These are phyloP conservation scores for Synergus itoensis DNA, from an alignment of 2,888 invertebrate genomes.

Conservation along the genomic window DNA sequence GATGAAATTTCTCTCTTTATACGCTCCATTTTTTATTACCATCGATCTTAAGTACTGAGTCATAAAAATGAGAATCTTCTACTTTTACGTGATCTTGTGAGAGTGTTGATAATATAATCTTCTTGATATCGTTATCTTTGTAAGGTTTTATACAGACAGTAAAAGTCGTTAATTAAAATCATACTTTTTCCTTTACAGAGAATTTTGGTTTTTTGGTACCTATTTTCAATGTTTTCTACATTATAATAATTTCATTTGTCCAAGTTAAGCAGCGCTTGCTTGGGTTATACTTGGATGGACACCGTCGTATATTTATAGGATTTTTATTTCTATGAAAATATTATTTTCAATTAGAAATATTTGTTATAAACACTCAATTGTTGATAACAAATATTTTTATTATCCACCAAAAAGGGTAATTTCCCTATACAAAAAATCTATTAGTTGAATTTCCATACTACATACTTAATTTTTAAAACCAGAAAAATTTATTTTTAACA, in stretches of 20 bases:
- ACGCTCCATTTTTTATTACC: slow-evolving; percentile 9
- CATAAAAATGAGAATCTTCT: slow-evolving; percentile 3
- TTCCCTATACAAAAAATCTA: too few species aligned
- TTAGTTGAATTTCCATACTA: too few species aligned
- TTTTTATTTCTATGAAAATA: too few species aligned
- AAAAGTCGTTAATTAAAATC: neutral
- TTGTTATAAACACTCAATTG: too few species aligned
- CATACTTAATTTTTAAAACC: too few species aligned
- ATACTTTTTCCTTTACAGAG: neutral
- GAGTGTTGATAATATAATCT: neutral
- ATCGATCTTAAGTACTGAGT: neutral
- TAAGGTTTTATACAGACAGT: neutral
- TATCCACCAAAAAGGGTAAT: too few species aligned
- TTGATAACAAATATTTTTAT: too few species aligned
- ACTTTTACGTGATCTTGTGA: neutral
- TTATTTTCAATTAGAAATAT: too few species aligned
- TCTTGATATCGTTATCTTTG: neutral
- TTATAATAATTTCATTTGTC: neutral
- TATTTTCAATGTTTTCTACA: neutral
- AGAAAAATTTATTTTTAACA: too few species aligned
- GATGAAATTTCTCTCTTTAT: slow-evolving; percentile 15
- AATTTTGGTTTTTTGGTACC: neutral
- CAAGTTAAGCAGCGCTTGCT: too few species aligned
- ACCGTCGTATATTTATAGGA: too few species aligned
- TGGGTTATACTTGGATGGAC: too few species aligned